These are phyloP conservation scores for Aromia moschata DNA, from an alignment of 2,888 invertebrate genomes.

Conservation along the genomic window DNA sequence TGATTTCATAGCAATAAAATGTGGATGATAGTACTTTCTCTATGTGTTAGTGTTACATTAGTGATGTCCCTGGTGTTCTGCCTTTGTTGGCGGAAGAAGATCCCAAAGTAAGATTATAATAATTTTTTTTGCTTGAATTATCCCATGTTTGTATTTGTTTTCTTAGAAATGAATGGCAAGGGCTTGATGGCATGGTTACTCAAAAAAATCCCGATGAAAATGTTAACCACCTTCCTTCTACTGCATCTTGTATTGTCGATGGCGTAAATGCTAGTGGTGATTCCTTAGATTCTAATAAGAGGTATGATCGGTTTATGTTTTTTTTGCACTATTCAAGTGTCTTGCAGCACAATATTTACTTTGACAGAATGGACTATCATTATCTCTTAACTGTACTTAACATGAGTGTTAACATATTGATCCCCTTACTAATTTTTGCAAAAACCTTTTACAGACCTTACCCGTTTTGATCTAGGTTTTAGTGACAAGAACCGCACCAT, in stretches of 20 bases:
- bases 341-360: too few relatives aligned
- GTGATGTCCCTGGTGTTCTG: slow-evolving; percentile 57
- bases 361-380: too few relatives aligned
- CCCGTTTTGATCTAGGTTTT: too few relatives aligned
- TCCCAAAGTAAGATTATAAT: slow-evolving; percentile 56
- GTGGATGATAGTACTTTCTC: slow-evolving; percentile 44
- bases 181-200: slow-evolving; percentile 77
- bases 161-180: slow-evolving; percentile 74
- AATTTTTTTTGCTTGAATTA: slow-evolving; percentile 32
- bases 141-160: slow-evolving; percentile 31
- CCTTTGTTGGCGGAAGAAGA: slow-evolving; percentile 60
- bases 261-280: slow-evolving; percentile 49
- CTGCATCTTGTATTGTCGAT: slow-evolving; percentile 53
- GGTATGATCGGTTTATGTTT: slow-evolving; percentile 59
- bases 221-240: slow-evolving; percentile 63
- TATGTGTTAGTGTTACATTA: slow-evolving; percentile 53
- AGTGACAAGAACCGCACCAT: too few relatives aligned
- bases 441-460: too few relatives aligned
- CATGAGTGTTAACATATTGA: too few relatives aligned
- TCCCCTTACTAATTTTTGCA: too few relatives aligned
- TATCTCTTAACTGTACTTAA: too few relatives aligned
- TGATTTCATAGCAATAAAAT: slow-evolving; percentile 32
- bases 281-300: slow-evolving; percentile 57
- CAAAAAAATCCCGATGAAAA: slow-evolving; percentile 75
- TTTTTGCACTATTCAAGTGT: too few relatives aligned